Evolutionary conservation across 2,797 vertebrate species (phyloP), one percentile per base, ranked within the genome.

Genomic region (Galaxias olidus): DNA sequence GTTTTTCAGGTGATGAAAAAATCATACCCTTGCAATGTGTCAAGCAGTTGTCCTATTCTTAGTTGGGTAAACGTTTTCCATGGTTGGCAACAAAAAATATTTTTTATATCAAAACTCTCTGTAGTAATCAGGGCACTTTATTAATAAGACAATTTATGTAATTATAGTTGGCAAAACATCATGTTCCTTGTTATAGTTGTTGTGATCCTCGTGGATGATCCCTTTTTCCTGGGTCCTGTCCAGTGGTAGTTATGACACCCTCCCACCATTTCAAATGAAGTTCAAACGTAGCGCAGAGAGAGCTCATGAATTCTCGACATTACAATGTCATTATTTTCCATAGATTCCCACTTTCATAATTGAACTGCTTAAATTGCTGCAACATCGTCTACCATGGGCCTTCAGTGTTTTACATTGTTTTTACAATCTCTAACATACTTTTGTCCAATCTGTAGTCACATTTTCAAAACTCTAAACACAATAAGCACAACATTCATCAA

Each of bases 151-250:
- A 8, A 42, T 56, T 56, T 10, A 20, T 42, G 13, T 49, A 10
- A 47, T 65, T 56, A 48, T 65, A n/a, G 51, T 48, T 17, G 59
- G 13, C 43, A 51, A 51, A 42, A 49, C 17, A 48, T 18, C 20
- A 47, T 19, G 43, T 40, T 45, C 14, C 12, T 58, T 58, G 53
- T 65, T 59, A 50, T 65, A 15, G 20, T 42, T 66, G 54, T 66
- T 65, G 46, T 59, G 44, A 30, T 30, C 50, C 56, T 58, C 20
- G 47, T 49, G 48, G 64, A 30, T 49, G 59, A 58, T 66, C 18
- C 30, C 48, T 59, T 66, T n/a, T 50, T 66, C 64, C 48, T 14
- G 49, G 41, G 18, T 50, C n/a, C 14, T 50, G 18, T 59, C 64
- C 55, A 14, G 12, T 11, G 19, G n/a, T 17, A 8, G 9, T 17